Conservation (phyloP, 2,797 vertebrate species). For the Eulemur coronatus region DNA sequence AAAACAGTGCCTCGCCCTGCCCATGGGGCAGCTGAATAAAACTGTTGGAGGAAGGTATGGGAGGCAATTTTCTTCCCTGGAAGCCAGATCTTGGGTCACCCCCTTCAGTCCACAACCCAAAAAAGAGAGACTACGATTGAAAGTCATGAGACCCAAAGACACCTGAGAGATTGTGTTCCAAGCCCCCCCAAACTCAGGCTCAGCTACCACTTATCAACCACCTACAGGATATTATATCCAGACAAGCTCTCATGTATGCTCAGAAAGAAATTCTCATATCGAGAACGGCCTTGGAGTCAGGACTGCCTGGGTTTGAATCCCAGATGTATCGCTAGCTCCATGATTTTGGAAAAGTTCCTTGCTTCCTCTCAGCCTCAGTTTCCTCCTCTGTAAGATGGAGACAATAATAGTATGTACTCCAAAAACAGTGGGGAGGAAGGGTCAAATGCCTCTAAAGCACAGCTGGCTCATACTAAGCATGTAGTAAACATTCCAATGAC, state of each 20-base stretch:
- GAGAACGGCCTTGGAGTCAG: background rate
- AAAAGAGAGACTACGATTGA: background rate
- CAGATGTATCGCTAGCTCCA: background rate
- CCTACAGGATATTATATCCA: background rate
- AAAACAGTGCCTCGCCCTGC: conserved; percentile 14
- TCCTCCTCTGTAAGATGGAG: background rate
- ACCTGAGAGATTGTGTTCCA: background rate
- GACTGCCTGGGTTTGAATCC: background rate
- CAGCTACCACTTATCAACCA: background rate
- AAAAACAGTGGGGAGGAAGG: background rate
- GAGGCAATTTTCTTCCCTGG: background rate
- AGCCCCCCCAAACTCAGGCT: background rate
- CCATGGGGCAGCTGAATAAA: background rate
- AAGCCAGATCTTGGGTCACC: background rate
- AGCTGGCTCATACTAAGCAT: background rate
- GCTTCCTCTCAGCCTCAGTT: background rate
- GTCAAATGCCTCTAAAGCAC: background rate
- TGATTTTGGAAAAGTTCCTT: background rate
- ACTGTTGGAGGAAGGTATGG: background rate
- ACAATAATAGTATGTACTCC: background rate
- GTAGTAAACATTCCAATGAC: background rate
- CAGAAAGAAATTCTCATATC: background rate
- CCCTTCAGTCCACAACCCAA: background rate
- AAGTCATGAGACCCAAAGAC: background rate
- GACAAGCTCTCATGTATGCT: background rate